These are phyloP conservation scores for Cydia amplana DNA, from an alignment of 1,140 invertebrate genomes.

Conservation along the genomic window DNA sequence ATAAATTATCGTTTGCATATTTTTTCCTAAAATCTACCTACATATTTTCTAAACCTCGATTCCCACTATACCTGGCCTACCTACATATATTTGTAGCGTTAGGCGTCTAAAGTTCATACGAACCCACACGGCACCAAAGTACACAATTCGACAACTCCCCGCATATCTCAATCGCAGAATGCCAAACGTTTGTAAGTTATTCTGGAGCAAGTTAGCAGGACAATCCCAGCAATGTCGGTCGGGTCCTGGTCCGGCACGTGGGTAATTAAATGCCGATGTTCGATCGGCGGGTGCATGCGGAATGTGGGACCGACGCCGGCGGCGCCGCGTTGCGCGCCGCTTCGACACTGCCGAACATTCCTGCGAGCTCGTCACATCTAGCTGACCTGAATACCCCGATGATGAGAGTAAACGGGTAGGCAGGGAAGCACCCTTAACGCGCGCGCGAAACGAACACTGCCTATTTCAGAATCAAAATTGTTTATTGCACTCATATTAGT, in stretches of 20 bases:
- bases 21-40: neutral
- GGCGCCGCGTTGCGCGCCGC: slow-evolving; percentile 58
- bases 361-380: slow-evolving; percentile 39
- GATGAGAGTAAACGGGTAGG: neutral
- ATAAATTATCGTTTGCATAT: neutral
- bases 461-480: no score
- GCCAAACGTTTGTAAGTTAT: slow-evolving; percentile 59
- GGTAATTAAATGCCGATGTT: slow-evolving; percentile 76
- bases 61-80: no score
- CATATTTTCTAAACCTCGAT: neutral
- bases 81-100: neutral
- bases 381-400: slow-evolving; percentile 31
- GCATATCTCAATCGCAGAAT: slow-evolving; percentile 39
- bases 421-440: neutral
- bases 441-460: no score
- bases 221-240: slow-evolving; percentile 63
- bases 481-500: no score
- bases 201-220: slow-evolving; percentile 56
- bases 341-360: slow-evolving; percentile 50
- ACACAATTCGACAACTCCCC: slow-evolving; percentile 15
- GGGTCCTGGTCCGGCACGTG: slow-evolving; percentile 63
- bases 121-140: neutral
- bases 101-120: neutral
- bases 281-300: slow-evolving; percentile 58
- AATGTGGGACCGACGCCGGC: slow-evolving; percentile 50